Evolutionary conservation across 2,797 vertebrate genomes (phyloP), one percentile per base, ranked within the genome.

Genomic region (Anas capensis): DNA sequence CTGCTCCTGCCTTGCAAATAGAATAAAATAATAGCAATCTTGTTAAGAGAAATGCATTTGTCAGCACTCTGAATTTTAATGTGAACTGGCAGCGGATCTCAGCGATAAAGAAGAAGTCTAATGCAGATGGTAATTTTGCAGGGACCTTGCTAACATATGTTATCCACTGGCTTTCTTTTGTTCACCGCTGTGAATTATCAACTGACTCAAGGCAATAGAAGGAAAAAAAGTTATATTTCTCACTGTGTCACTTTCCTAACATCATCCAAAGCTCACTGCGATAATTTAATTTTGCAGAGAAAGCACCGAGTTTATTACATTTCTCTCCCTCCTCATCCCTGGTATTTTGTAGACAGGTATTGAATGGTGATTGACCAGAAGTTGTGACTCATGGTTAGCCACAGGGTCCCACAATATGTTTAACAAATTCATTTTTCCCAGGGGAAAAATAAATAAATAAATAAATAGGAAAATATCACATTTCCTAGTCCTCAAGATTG

Each of bases 131-230:
- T 88, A 95, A 95, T 97, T 96, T 95, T 91, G 38, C 88, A 95
- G 77, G 90, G 92, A 92, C 92, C 92, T 93, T 75, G 92, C 92
- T 95, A 97, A 95, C 90, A 89, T 36, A 9, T 92, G 92, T 91
- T 96, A 92, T 94, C 94, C 95, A 86, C 93, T 60, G 71, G 61
- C 80, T 94, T 90, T 82, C 94, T 95, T 97, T 95, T 92, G 93
- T 94, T 95, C 96, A 93, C 96, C 0, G 78, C 95, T 97, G 95
- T 94, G 94, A 96, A 88, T 96, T 96, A 95, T 96, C 95, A 95
- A 90, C 87, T 86, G 78, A 96, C 92, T 96, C 90, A 93, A 91
- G 95, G 95, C 80, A 94, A 91, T 40, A 91, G 69, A 90, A 34
- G 70, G 44, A 49, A 88, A 93, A 83, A 83, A 95, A 88, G 91